Conservation (phyloP, 2,113 vertebrate species). For the Gasterosteus aculeatus region DNA sequence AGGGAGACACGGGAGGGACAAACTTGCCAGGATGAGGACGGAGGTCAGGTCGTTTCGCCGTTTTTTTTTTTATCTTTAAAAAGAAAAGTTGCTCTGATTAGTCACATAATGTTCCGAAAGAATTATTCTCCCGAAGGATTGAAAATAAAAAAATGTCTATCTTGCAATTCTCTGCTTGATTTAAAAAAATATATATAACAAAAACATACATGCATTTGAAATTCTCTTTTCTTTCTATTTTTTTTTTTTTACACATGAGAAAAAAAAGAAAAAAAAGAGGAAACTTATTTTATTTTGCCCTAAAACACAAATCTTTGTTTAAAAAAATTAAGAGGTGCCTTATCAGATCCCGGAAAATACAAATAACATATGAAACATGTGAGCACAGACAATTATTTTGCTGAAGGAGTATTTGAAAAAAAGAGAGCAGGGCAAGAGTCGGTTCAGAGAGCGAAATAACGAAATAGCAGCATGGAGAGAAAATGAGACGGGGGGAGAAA, state of each 20-base stretch:
- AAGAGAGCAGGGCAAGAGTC: background rate
- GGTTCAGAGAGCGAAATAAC: conserved; percentile 31
- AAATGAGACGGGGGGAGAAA: conserved; percentile 48
- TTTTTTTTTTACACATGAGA: background rate
- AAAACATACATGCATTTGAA: too few species aligned
- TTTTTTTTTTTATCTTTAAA: background rate
- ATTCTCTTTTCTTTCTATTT: too few species aligned
- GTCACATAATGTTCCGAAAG: background rate
- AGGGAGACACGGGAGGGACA: background rate
- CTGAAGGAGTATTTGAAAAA: conserved; percentile 10
- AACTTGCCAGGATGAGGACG: background rate
- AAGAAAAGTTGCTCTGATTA: background rate
- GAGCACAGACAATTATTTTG: conserved; percentile 8
- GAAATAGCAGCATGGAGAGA: conserved; percentile 40
- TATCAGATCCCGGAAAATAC: background rate
- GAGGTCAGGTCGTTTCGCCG: background rate
- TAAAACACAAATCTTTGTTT: background rate
- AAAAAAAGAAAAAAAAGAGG: too few species aligned
- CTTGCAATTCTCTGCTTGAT: background rate
- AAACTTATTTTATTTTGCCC: background rate
- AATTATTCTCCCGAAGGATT: background rate
- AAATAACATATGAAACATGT: background rate
- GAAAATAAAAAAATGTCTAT: background rate
- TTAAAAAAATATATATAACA: background rate
- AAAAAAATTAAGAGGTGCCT: background rate